These are phyloP conservation scores for Octomys mimax DNA, from an alignment of 2,797 vertebrate genomes.

Conservation along the genomic window DNA sequence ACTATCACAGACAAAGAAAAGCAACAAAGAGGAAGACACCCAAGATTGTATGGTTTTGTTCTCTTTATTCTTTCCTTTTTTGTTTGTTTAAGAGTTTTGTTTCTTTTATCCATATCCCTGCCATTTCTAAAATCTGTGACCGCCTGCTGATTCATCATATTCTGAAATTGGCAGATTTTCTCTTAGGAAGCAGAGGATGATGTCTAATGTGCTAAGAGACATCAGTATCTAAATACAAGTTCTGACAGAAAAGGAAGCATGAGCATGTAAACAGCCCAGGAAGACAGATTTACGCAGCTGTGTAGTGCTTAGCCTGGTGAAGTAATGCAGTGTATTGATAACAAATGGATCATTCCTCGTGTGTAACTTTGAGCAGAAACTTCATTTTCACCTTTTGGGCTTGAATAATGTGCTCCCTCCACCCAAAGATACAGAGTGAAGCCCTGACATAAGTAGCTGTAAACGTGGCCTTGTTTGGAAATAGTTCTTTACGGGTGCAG, in stretches of 20 bases:
- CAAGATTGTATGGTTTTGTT: neutral
- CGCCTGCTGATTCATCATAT: conserved; percentile 2
- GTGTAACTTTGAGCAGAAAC: neutral
- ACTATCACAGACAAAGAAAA: conserved; percentile 32
- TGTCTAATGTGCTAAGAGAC: neutral
- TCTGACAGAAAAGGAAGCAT: neutral
- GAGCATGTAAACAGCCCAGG: neutral
- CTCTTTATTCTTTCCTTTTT: neutral
- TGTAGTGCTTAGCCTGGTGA: neutral
- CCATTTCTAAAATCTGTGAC: conserved; percentile 12
- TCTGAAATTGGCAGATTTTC: conserved; percentile 29
- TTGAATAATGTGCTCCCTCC: neutral
- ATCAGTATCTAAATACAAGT: neutral
- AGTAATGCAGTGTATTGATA: neutral
- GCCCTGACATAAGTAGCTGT: neutral
- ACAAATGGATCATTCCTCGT: neutral
- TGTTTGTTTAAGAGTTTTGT: neutral
- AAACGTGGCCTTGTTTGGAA: neutral
- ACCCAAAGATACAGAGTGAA: neutral
- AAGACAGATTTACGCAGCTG: neutral
- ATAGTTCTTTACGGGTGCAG: neutral
- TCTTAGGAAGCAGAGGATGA: neutral
- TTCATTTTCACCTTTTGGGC: neutral
- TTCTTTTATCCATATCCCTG: neutral
- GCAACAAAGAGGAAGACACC: neutral